A percentile compares a stretch with the other conserved stretches of the same genome.
phyloP scores from a whole-genome alignment of 1,140 invertebrate genomes.

The Pseudobourletiella spinata region DNA sequence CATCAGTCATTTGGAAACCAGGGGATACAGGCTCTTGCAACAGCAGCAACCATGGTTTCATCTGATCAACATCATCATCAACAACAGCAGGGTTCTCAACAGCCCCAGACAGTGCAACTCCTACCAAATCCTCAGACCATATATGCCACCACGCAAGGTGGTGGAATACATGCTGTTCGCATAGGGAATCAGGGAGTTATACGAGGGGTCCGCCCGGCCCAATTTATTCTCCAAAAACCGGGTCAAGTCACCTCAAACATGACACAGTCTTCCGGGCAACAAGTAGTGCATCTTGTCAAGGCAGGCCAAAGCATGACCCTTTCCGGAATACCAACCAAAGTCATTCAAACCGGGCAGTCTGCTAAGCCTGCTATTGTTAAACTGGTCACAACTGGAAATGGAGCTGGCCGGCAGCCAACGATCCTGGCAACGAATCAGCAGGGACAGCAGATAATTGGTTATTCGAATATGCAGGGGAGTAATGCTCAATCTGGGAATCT shows the following conservation, averaged over 20 bases:
- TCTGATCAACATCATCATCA: not conserved
- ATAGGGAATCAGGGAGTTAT: no score
- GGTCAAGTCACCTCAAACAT: no score
- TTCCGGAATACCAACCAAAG: not conserved
- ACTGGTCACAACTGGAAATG: slow-evolving; percentile 27
- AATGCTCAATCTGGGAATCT: not conserved
- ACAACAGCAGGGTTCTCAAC: not conserved
- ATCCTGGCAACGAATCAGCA: slow-evolving; percentile 20
- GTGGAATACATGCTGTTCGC: no score
- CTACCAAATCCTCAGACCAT: not conserved
- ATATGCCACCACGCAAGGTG: no score
- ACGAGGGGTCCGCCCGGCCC: no score
- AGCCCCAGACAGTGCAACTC: not conserved
- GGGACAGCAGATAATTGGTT: slow-evolving; percentile 17
- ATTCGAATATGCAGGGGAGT: not conserved
- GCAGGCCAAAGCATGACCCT: slow-evolving; percentile 75
- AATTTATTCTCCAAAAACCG: no score
- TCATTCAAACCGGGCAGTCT: not conserved
- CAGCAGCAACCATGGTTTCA: not conserved
- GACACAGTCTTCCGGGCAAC: no score
- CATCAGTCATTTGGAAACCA: no score
- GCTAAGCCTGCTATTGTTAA: slow-evolving; percentile 7
- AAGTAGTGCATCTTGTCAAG: slow-evolving; percentile 53
- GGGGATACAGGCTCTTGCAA: no score
- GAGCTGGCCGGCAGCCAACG: slow-evolving; percentile 12